Conservation (phyloP, 2,113 vertebrate genomes). For the Chaetops frenatus region DNA sequence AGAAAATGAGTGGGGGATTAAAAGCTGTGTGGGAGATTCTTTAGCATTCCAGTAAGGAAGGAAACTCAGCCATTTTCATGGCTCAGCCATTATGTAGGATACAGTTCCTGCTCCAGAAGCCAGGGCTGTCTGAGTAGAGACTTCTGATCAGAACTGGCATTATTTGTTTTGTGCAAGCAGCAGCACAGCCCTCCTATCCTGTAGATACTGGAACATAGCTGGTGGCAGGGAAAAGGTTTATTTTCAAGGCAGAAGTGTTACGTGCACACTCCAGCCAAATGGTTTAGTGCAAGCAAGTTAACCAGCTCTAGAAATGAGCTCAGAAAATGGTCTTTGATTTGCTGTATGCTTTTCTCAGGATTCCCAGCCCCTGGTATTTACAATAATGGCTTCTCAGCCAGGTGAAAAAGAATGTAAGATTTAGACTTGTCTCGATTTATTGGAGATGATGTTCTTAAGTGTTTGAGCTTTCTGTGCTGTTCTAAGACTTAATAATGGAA, state of each 20-base stretch:
- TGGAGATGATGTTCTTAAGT: not conserved
- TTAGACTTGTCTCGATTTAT: not conserved
- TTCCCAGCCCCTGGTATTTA: not conserved
- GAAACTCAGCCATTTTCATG: not conserved
- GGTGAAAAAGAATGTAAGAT: not conserved
- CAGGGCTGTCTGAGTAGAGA: not conserved
- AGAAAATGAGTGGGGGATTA: not conserved
- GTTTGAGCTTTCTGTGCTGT: not conserved
- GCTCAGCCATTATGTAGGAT: not conserved
- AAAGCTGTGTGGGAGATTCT: not conserved
- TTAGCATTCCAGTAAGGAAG: not conserved
- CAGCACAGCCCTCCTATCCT: not conserved
- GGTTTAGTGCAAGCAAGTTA: not conserved
- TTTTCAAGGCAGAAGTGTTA: not conserved
- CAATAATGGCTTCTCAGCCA: not conserved
- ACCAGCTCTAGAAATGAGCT: not conserved
- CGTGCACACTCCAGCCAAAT: not conserved
- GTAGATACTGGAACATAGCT: not conserved
- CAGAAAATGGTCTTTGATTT: not conserved
- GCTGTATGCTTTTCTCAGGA: not conserved
- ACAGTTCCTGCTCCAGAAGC: not conserved
- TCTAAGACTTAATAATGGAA: not conserved
- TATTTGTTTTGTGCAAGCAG: not conserved
- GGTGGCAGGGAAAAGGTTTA: not conserved
- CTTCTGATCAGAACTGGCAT: not conserved